These are phyloP conservation scores for Heliconius nattereri DNA, from an alignment of 1,140 invertebrate species.

Conservation along the genomic window DNA sequence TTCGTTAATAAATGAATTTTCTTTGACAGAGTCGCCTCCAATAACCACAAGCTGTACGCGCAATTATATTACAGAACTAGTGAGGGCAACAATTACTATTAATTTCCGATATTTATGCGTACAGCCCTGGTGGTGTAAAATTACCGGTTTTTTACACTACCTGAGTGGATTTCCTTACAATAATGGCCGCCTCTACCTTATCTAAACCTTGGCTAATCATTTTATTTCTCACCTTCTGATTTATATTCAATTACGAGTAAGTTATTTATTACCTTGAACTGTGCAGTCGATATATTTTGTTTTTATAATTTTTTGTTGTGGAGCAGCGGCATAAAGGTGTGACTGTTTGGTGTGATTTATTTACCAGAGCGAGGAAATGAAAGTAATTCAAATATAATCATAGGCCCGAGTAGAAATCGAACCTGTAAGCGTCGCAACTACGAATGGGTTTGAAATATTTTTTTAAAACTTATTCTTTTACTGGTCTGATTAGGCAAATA, in stretches of 20 bases:
- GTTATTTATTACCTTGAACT: neutral
- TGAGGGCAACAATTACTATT: neutral
- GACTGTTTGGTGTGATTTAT: no score
- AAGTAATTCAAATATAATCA: no score
- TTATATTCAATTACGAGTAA: constrained; percentile 3
- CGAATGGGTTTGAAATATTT: no score
- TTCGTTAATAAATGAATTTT: no score
- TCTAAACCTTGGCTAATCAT: constrained; percentile 8
- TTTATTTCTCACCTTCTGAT: constrained; percentile 7
- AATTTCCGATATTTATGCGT: neutral
- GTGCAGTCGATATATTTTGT: neutral
- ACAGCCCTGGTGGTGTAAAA: neutral
- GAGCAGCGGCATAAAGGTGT: no score
- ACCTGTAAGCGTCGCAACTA: no score
- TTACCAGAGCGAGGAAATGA: no score
- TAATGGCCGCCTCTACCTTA: neutral
- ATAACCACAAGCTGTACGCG: neutral
- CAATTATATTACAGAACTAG: neutral
- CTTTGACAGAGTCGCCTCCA: no score
- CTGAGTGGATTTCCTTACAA: neutral
- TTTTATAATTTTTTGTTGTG: neutral
- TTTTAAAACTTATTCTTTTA: no score
- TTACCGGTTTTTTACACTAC: neutral
- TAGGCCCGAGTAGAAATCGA: no score
- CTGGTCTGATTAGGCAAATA: no score